Percentiles rank a stretch among this genome's conserved stretches.
phyloP scores from a whole-genome alignment of 2,888 invertebrate genomes.

The Dolichopus griseipennis region DNA sequence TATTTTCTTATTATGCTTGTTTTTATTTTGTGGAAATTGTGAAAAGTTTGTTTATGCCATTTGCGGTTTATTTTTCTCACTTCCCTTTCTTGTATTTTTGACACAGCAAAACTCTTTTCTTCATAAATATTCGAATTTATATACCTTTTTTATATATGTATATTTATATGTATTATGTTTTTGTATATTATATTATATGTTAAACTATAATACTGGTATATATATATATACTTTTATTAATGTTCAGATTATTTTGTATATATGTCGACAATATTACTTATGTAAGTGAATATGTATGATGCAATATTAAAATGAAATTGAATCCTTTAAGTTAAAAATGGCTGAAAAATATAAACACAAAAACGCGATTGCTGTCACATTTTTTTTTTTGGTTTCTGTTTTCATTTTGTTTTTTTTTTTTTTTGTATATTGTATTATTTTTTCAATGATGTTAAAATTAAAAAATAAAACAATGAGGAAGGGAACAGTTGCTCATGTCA shows the following conservation, averaged over 20 bases:
- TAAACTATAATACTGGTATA: too few species aligned
- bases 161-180: background rate
- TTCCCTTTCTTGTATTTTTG: background rate
- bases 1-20: background rate
- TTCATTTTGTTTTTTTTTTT: too few species aligned
- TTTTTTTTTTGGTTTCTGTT: background rate
- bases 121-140: background rate
- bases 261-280: too few species aligned
- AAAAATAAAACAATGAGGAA: too few species aligned
- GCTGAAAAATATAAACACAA: background rate
- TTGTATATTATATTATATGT: too few species aligned
- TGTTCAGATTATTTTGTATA: too few species aligned
- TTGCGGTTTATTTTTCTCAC: slow-evolving; percentile 3
- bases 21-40: background rate
- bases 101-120: background rate
- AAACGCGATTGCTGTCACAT: slow-evolving; percentile 4
- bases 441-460: too few species aligned
- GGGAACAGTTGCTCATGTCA: too few species aligned
- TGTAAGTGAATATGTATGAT: too few species aligned
- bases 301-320: background rate
- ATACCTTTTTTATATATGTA: background rate
- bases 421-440: too few species aligned
- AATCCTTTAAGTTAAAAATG: slow-evolving; percentile 6
- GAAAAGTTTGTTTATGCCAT: slow-evolving; percentile 6
- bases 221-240: too few species aligned